phyloP scores from a whole-genome alignment of 2,888 invertebrate species.

The Leptopterna dolabrata region DNA sequence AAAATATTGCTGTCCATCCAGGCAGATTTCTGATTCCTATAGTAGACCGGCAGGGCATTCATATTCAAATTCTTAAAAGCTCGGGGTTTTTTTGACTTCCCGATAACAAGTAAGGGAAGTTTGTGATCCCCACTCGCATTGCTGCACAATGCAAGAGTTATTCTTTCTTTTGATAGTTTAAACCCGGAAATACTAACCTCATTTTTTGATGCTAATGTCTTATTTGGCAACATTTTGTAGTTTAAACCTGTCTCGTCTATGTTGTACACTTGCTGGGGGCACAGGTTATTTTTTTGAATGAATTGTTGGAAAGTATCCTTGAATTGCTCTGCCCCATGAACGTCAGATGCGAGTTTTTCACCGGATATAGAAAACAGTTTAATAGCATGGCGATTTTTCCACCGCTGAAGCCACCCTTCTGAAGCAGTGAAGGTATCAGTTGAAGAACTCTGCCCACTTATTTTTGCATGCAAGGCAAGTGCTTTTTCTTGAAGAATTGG shows the following conservation, averaged over 20 bases:
- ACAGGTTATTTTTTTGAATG: slow-evolving; percentile 29
- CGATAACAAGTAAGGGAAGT: slow-evolving; percentile 37
- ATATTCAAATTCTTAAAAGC: slow-evolving; percentile 54
- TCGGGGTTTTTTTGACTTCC: slow-evolving; percentile 50
- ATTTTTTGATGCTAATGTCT: background rate
- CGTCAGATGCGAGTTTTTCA: slow-evolving; percentile 57
- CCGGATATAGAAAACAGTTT: too few relatives aligned
- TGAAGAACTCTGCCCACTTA: too few relatives aligned
- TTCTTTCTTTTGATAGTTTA: background rate
- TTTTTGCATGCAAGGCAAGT: too few relatives aligned
- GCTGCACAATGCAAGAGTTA: slow-evolving; percentile 40
- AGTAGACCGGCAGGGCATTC: slow-evolving; percentile 45
- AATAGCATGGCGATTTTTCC: too few relatives aligned
- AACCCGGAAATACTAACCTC: background rate
- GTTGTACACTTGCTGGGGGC: slow-evolving; percentile 54
- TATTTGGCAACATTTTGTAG: slow-evolving; percentile 15
- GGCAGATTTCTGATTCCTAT: slow-evolving; percentile 53
- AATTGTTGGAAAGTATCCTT: slow-evolving; percentile 30
- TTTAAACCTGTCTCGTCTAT: slow-evolving; percentile 27
- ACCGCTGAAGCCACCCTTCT: too few relatives aligned
- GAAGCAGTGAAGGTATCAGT: too few relatives aligned
- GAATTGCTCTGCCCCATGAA: slow-evolving; percentile 40
- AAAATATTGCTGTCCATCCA: too few relatives aligned
- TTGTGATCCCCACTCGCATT: slow-evolving; percentile 47
- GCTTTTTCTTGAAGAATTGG: too few relatives aligned